A percentile compares a stretch with the other conserved stretches of the same genome.
Conservation (phyloP, 2,113 vertebrate species). For the Malurus elegans region DNA sequence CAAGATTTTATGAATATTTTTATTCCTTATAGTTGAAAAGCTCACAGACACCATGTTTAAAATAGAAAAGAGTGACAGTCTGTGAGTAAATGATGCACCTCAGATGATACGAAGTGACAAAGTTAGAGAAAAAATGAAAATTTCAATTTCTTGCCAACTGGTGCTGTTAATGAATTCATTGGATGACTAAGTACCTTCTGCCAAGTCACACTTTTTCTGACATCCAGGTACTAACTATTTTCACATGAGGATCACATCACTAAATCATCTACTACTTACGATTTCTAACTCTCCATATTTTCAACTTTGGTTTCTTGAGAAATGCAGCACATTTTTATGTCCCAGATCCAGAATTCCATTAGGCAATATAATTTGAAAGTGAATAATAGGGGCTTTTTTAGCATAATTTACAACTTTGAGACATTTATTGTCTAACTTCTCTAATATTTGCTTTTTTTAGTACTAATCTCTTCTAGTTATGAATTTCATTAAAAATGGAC, state of each 20-base stretch:
- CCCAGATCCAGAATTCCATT: neutral
- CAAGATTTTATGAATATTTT: neutral
- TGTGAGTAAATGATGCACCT: neutral
- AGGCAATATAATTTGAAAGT: neutral
- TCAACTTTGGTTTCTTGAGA: neutral
- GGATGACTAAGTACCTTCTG: neutral
- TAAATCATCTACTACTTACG: neutral
- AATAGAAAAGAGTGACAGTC: neutral
- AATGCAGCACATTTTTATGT: neutral
- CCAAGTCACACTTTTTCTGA: neutral
- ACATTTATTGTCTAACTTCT: neutral
- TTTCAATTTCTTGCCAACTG: neutral
- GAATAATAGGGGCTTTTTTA: rapidly evolving
- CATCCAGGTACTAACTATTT: neutral
- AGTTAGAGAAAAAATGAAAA: neutral
- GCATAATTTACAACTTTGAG: neutral
- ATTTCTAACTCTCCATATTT: neutral
- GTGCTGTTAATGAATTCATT: neutral
- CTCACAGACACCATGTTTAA: neutral
- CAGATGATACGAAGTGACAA: neutral
- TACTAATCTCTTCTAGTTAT: neutral
- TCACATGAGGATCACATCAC: neutral
- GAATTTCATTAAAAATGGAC: neutral
- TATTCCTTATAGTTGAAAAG: neutral
- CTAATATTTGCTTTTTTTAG: neutral